Conservation (phyloP, 1,140 invertebrate species). For the Achroia grisella region DNA sequence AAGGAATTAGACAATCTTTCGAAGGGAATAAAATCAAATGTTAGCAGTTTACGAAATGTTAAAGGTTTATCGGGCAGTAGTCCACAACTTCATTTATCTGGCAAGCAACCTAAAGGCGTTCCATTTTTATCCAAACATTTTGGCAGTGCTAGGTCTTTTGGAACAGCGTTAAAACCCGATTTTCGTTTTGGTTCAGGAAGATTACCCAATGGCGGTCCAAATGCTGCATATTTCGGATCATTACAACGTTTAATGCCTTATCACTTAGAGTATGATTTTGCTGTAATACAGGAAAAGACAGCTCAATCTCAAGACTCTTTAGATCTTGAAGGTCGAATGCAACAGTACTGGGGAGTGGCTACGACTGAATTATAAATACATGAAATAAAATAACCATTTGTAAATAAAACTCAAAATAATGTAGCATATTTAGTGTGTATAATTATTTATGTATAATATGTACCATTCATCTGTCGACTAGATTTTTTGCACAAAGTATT, state of each 20-base stretch:
- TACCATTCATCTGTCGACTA: conserved; percentile 69
- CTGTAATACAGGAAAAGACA: conserved; percentile 83
- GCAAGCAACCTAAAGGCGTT: conserved; percentile 61
- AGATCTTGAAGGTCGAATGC: conserved; percentile 86
- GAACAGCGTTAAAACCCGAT: conserved; percentile 55
- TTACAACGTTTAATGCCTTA: conserved; percentile 88
- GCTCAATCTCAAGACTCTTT: conserved; percentile 79
- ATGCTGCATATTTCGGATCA: conserved; percentile 90
- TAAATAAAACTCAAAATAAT: conserved; percentile 61
- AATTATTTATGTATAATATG: conserved; percentile 39
- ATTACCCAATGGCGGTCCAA: conserved; percentile 79
- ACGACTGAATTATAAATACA: conserved; percentile 82
- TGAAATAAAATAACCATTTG: conserved; percentile 21
- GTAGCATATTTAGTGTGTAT: conserved; percentile 39
- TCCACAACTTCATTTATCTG: conserved; percentile 72
- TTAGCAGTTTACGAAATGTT: conserved; percentile 62
- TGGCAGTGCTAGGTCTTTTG: conserved; percentile 82
- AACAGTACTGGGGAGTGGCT: conserved; percentile 90
- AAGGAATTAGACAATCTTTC: conserved; percentile 89
- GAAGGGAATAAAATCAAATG: conserved; percentile 74
- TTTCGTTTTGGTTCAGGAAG: conserved; percentile 65
- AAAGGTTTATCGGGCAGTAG: conserved; percentile 74
- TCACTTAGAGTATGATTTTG: conserved; percentile 88
- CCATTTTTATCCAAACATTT: conserved; percentile 84
- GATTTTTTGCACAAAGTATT: conserved; percentile 66